Percentiles rank a stretch among this genome's conserved stretches.
These are phyloP conservation scores for Diorhabda elongata DNA, from an alignment of 1,140 invertebrate species.

Conservation along the genomic window DNA sequence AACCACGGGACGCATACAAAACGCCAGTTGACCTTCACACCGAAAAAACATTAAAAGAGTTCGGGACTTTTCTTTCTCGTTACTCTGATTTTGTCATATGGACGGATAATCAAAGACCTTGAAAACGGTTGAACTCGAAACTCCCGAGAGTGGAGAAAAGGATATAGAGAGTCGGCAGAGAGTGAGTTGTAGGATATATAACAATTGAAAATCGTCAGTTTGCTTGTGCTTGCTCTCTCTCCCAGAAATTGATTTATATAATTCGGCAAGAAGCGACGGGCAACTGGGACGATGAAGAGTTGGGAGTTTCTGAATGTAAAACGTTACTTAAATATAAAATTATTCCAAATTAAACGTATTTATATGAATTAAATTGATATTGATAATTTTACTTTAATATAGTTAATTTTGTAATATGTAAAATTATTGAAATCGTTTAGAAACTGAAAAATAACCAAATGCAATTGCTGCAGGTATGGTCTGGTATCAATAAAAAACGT, in stretches of 20 bases:
- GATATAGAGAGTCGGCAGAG: constrained; percentile 8
- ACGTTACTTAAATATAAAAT: too few species aligned
- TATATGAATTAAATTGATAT: too few species aligned
- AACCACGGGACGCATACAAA: too few species aligned
- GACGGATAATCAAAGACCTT: constrained; percentile 2
- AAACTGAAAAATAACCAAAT: too few species aligned
- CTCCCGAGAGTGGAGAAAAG: neutral
- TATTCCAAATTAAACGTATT: too few species aligned
- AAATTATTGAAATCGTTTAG: too few species aligned
- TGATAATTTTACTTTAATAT: too few species aligned
- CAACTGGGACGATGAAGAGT: constrained; percentile 3
- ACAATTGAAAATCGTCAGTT: neutral
- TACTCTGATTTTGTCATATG: neutral
- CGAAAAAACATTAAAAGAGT: neutral
- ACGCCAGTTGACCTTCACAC: neutral
- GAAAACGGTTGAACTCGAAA: constrained; percentile 2
- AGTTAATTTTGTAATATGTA: too few species aligned
- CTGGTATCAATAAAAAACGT: too few species aligned
- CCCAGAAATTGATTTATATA: constrained; percentile 23
- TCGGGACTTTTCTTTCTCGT: neutral
- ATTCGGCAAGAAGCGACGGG: constrained; percentile 17
- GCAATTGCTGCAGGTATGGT: too few species aligned
- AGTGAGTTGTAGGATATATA: neutral
- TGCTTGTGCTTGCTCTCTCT: constrained; percentile 7
- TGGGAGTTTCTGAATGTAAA: neutral